These are phyloP conservation scores for Pelusios castaneus DNA, from an alignment of 2,113 vertebrate species.

Conservation along the genomic window DNA sequence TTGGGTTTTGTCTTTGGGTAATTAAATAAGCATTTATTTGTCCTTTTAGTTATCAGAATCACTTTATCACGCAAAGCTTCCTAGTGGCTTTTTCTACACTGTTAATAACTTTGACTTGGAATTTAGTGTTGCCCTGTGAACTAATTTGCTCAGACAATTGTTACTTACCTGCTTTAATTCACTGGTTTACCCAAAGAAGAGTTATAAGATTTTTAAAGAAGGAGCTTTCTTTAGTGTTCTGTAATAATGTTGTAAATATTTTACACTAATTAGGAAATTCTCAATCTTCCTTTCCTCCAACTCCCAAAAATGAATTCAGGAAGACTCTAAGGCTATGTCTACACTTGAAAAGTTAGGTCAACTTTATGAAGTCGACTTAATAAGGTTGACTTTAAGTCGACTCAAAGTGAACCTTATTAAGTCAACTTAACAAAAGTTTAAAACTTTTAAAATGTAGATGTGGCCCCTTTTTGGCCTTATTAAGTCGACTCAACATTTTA, in stretches of 20 bases:
- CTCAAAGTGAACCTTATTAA: no score
- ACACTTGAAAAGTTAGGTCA: no score
- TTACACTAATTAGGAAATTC: not conserved
- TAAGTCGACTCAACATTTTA: no score
- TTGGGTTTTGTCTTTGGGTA: not conserved
- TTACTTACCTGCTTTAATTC: not conserved
- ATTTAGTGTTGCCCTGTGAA: not conserved
- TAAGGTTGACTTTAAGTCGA: no score
- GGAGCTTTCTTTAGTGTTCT: not conserved
- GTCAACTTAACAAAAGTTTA: no score
- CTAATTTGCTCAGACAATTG: not conserved
- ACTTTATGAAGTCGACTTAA: no score
- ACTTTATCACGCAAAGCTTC: not conserved
- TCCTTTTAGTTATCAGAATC: not conserved
- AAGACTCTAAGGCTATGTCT: no score
- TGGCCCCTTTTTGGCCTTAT: no score
- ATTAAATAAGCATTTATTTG: slow-evolving; percentile 28
- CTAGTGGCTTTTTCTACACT: not conserved
- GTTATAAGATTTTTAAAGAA: not conserved
- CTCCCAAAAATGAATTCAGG: not conserved
- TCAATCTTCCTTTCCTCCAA: not conserved
- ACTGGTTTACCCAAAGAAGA: not conserved
- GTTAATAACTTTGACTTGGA: not conserved
- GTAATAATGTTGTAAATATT: not conserved
- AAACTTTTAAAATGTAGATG: no score